Conservation (phyloP, 2,888 invertebrate genomes). For the Acanthosepion esculentum region DNA sequence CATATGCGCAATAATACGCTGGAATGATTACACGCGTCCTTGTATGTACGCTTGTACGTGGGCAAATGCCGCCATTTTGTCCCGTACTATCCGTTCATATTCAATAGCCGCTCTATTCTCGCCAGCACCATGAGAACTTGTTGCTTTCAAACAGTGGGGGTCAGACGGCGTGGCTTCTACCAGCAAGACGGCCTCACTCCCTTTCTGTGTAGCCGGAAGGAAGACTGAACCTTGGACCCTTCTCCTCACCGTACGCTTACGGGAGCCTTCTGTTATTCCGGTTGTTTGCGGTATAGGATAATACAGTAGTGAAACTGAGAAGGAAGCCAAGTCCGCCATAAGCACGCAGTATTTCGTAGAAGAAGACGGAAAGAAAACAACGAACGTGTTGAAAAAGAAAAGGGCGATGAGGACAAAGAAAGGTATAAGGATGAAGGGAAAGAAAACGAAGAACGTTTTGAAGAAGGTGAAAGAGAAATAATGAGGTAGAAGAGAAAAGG, state of each 20-base stretch:
- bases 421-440: background rate
- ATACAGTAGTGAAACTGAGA: background rate
- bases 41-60: background rate
- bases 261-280: background rate
- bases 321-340: background rate
- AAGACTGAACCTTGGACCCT: constrained; percentile 14
- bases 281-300: background rate
- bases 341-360: background rate
- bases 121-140: background rate
- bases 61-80: background rate
- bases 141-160: background rate
- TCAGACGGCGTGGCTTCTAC: background rate
- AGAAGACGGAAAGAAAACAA: background rate
- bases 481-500: background rate
- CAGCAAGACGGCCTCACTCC: background rate
- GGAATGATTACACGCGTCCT: background rate
- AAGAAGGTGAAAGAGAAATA: background rate
- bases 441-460: background rate
- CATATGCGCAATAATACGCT: background rate
- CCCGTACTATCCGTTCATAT: background rate
- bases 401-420: background rate
- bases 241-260: background rate
- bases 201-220: background rate
- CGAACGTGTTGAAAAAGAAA: background rate
- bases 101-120: constrained; percentile 15